phyloP scores from a whole-genome alignment of 2,888 invertebrate genomes.

The Acrocyrtus sp. region DNA sequence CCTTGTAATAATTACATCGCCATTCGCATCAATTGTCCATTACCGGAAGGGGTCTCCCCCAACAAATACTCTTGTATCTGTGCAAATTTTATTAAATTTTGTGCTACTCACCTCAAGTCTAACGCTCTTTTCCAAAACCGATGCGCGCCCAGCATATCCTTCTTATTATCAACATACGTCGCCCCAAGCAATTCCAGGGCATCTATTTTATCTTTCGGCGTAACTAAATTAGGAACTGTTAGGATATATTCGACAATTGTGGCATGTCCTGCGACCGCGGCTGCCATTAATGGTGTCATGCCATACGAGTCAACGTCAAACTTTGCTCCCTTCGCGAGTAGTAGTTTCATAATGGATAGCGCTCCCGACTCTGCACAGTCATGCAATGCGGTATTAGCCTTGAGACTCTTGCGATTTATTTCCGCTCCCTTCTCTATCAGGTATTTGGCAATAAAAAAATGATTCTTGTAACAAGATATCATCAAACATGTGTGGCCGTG shows the following conservation, averaged over 20 bases:
- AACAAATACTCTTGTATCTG: too few relatives aligned
- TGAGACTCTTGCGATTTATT: slow-evolving; percentile 91
- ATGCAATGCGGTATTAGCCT: slow-evolving; percentile 96
- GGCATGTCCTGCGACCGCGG: slow-evolving; percentile 71
- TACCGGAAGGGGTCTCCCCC: too few relatives aligned
- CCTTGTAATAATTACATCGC: too few relatives aligned
- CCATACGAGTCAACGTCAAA: slow-evolving; percentile 96
- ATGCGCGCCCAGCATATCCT: slow-evolving; percentile 91
- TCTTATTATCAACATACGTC: slow-evolving; percentile 95
- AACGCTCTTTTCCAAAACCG: slow-evolving; percentile 92
- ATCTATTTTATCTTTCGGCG: slow-evolving; percentile 83
- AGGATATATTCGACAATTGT: slow-evolving; percentile 94
- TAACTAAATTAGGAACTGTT: slow-evolving; percentile 76
- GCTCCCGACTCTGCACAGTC: slow-evolving; percentile 88
- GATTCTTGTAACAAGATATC: slow-evolving; percentile 98
- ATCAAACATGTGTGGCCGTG: slow-evolving; percentile 97
- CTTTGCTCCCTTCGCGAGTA: slow-evolving; percentile 86
- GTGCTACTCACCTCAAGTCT: slow-evolving; percentile 87
- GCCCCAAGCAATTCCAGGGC: slow-evolving; percentile 92
- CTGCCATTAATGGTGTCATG: slow-evolving; percentile 95
- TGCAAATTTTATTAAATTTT: too few relatives aligned
- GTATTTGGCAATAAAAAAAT: slow-evolving; percentile 89
- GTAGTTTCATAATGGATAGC: slow-evolving; percentile 88
- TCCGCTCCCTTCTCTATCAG: slow-evolving; percentile 87
- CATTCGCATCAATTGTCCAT: too few relatives aligned